Evolutionary conservation across 2,888 invertebrate genomes (phyloP).

Genomic region (Acanthosepion pharaonis): DNA sequence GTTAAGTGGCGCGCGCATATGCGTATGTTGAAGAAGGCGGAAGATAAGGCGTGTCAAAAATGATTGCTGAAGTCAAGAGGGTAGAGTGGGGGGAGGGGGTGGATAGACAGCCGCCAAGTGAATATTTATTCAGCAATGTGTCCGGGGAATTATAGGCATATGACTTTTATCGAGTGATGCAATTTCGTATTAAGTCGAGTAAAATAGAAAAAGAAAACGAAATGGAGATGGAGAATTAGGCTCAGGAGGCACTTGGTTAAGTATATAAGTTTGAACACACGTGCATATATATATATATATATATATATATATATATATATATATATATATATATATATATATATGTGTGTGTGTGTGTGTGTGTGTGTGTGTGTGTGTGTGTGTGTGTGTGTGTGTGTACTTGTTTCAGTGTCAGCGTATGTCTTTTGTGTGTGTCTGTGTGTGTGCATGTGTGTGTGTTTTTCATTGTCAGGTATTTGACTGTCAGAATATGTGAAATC

Average conservation of each 20-base stretch:
- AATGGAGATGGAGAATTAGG: neutral
- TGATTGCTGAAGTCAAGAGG: neutral
- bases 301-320: too few species aligned
- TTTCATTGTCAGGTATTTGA: too few species aligned
- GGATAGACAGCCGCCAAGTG: neutral
- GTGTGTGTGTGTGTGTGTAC: too few species aligned
- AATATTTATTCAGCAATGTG: neutral
- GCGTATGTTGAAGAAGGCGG: neutral
- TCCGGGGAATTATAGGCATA: neutral
- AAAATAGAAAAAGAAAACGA: neutral
- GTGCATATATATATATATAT: too few species aligned
- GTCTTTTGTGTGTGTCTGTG: too few species aligned
- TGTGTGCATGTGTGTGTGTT: too few species aligned
- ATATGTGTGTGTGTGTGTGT: too few species aligned
- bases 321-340: too few species aligned
- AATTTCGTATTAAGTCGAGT: neutral
- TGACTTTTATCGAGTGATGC: neutral
- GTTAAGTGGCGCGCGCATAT: neutral
- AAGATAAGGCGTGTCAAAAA: neutral
- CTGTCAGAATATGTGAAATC: too few species aligned
- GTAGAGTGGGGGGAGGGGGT: neutral
- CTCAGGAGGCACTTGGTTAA: neutral
- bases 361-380: too few species aligned
- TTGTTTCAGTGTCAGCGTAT: too few species aligned
- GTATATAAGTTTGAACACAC: neutral